Evolutionary conservation across 1,140 invertebrate species (phyloP), one percentile per base, ranked within the genome.

Genomic region (Monochamus saltuarius): DNA sequence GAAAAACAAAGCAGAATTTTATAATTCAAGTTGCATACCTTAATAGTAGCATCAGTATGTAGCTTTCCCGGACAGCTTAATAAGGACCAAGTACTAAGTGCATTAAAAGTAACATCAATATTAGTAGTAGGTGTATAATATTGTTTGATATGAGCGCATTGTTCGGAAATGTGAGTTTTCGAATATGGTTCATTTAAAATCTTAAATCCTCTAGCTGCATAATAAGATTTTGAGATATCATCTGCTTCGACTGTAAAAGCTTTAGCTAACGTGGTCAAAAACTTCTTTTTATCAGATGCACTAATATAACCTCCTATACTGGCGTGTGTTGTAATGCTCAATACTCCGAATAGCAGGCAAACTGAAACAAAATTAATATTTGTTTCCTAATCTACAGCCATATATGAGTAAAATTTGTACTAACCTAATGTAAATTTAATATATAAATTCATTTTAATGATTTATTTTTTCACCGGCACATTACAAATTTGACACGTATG

Each of bases 261-360:
- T 57, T 62, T 69, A 4, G 38, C 47, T 4, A 71, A 58, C 10
- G 66, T 59, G 34, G 62, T 46, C 13, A 68, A 29, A 17, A 74
- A 66, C 58, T 71, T 71, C 53, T 65, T 68, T 36, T 54, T 61
- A 46, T 68, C 67, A 45, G 54, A 53, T 14, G 55, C 53, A 34
- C 62, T 57, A 47, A 74, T 69, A 57, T 72, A 73, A 64, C 70
- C 71, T 61, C 56, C 59, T 40, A 74, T 61, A 52, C 69, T 74
- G 29, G 53, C 65, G 37, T 51, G 36, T 22, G 65, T 57, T 34
- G 35, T 34, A 7, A 17, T 16, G 19, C n/a, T n/a, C 8, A 55
- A 29, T 40, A 55, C 13, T 13, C 19, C 38, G 14, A 43, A 40
- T 22, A 42, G 8, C 1, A 17, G 11, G 4, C 42, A 14, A 22